phyloP scores from a whole-genome alignment of 2,888 invertebrate genomes.

The Dromius quadrimaculatus region DNA sequence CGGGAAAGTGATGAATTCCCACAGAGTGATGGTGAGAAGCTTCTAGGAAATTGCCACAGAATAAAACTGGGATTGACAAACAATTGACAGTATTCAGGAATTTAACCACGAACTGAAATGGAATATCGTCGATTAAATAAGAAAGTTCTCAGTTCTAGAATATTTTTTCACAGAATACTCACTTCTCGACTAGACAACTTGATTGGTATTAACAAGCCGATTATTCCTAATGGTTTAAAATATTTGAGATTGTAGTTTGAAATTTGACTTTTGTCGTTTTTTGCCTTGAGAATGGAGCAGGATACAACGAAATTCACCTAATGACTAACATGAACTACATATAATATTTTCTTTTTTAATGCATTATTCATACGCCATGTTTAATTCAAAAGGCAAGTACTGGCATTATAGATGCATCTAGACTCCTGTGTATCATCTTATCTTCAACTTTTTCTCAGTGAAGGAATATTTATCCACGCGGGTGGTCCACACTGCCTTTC shows the following conservation, averaged over 20 bases:
- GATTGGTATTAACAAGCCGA: too few relatives aligned
- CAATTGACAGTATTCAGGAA: too few relatives aligned
- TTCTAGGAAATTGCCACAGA: too few relatives aligned
- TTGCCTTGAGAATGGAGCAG: neutral
- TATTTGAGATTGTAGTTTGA: neutral
- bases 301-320: neutral
- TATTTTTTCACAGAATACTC: too few relatives aligned
- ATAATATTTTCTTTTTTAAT: constrained; percentile 2
- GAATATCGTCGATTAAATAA: too few relatives aligned
- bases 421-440: constrained; percentile 5
- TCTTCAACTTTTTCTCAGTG: neutral
- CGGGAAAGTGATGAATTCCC: too few relatives aligned
- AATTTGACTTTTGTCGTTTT: constrained; percentile 1
- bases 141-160: too few relatives aligned
- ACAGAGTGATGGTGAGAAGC: too few relatives aligned
- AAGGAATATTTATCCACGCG: neutral
- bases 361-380: constrained; percentile 6
- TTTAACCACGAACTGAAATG: too few relatives aligned
- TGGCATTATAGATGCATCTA: constrained; percentile 9
- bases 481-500: neutral
- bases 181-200: too few relatives aligned
- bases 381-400: constrained; percentile 6
- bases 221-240: too few relatives aligned
- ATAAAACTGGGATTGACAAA: too few relatives aligned
- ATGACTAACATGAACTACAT: neutral